Conservation (phyloP, 2,797 vertebrate genomes). For the Poeciliopsis gracilis region DNA sequence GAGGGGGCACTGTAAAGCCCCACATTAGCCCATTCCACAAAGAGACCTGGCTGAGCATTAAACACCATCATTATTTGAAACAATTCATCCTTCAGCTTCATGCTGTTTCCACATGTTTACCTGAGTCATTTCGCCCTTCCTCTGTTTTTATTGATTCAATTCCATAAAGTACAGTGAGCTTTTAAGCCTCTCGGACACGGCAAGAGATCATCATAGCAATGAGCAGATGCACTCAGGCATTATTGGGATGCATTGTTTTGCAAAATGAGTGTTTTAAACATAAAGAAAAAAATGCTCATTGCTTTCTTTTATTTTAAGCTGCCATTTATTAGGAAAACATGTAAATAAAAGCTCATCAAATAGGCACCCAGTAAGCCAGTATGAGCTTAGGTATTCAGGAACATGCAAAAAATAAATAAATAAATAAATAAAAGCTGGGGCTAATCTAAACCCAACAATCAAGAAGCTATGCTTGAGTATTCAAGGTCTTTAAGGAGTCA, state of each 20-base stretch:
- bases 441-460: constrained; percentile 4
- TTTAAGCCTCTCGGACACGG: constrained; percentile 60
- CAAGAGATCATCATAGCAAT: constrained; percentile 51
- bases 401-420: constrained; percentile 1
- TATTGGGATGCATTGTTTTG: constrained; percentile 44
- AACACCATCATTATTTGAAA: constrained; percentile 64
- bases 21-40: constrained; percentile 38
- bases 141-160: constrained; percentile 53
- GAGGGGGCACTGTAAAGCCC: constrained; percentile 47
- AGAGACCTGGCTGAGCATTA: constrained; percentile 62
- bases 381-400: background rate
- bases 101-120: constrained; percentile 19
- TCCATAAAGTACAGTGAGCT: constrained; percentile 56
- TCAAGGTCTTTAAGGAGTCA: constrained; percentile 33
- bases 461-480: constrained; percentile 20
- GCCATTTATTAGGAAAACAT: constrained; percentile 8
- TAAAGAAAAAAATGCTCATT: constrained; percentile 17
- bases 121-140: constrained; percentile 28
- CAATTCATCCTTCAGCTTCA: constrained; percentile 42
- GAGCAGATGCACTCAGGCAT: constrained; percentile 45
- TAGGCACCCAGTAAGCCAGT: constrained; percentile 8
- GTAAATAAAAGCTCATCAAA: constrained; percentile 39
- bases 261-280: constrained; percentile 38
- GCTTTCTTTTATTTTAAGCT: constrained; percentile 30
- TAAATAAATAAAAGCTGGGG: background rate